Percentiles rank a stretch among this genome's conserved stretches.
Evolutionary conservation across 2,888 invertebrate species (phyloP).

Genomic region (Drosophila siamana): DNA sequence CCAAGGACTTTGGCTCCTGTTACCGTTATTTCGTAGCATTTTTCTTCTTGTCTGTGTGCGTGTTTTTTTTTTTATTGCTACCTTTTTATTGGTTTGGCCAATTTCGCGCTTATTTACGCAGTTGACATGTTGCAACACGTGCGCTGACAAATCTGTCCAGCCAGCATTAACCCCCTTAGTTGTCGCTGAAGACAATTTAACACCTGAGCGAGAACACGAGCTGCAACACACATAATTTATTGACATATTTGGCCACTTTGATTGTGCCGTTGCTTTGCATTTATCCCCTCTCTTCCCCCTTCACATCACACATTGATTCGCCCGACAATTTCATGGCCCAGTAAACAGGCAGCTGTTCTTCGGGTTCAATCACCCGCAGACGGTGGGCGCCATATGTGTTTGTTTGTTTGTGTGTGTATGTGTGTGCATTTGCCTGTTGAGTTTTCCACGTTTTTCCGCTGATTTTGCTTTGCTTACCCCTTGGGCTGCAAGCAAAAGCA

Average conservation of each 20-base stretch:
- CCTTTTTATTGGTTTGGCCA: conserved; percentile 42
- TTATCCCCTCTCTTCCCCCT: neutral
- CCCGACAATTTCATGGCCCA: conserved; percentile 62
- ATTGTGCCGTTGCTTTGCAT: conserved; percentile 48
- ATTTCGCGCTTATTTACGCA: conserved; percentile 77
- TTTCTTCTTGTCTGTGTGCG: neutral
- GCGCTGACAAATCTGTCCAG: conserved; percentile 64
- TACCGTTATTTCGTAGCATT: conserved; percentile 2
- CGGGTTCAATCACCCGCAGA: conserved; percentile 55
- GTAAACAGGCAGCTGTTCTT: conserved; percentile 43
- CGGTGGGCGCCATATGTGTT: conserved; percentile 32
- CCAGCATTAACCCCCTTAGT: conserved; percentile 46
- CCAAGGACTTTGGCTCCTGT: conserved; percentile 11
- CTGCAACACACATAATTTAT: conserved; percentile 62
- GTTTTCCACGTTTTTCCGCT: conserved; percentile 18
- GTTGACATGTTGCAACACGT: conserved; percentile 75
- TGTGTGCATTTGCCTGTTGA: neutral
- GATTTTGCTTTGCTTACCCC: conserved; percentile 33
- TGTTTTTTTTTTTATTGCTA: neutral
- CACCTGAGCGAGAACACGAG: conserved; percentile 55
- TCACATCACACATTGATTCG: conserved; percentile 2
- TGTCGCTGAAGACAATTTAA: conserved; percentile 63
- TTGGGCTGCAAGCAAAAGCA: conserved; percentile 28
- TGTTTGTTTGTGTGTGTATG: conserved; percentile 29
- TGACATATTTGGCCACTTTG: conserved; percentile 67